Evolutionary conservation across 2,797 vertebrate species (phyloP).

Genomic region (Microtus californicus): DNA sequence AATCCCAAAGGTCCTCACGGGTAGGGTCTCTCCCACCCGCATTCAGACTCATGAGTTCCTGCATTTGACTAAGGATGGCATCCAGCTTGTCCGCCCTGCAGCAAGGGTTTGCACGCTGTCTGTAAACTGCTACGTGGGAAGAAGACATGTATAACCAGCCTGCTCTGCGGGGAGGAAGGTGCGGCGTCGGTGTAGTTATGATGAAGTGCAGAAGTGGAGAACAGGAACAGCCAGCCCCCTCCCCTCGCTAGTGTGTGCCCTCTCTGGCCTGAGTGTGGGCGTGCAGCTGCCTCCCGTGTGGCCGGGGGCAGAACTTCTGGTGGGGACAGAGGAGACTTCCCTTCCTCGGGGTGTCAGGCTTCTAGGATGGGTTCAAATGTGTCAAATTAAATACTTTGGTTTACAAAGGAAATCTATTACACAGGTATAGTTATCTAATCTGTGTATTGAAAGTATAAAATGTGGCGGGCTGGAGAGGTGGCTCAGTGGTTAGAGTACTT

Average conservation of each 20-base stretch:
- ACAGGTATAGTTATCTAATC: neutral
- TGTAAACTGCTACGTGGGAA: neutral
- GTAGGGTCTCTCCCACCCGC: neutral
- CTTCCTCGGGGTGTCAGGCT: neutral
- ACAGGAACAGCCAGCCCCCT: neutral
- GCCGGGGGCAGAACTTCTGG: neutral
- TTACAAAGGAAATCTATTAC: neutral
- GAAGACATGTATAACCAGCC: neutral
- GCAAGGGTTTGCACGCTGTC: neutral
- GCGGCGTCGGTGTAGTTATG: neutral
- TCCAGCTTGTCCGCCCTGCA: neutral
- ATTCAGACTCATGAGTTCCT: neutral
- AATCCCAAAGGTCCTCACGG: rapidly evolving
- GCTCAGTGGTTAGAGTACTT: neutral
- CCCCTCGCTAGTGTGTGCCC: neutral
- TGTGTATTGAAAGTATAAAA: neutral
- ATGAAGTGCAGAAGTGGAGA: rapidly evolving
- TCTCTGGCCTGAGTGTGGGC: neutral
- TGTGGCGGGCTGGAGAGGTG: neutral
- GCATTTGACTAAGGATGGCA: neutral
- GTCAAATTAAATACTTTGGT: neutral
- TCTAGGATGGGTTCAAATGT: neutral
- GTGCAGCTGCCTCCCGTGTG: neutral
- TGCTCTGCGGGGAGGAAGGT: neutral
- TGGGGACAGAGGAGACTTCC: neutral